Evolutionary conservation across 30 jellyfish, hydroid and myxozoan species (phyloP), one percentile per base, ranked within the genome.

Genomic region (Turritopsis rubra): DNA sequence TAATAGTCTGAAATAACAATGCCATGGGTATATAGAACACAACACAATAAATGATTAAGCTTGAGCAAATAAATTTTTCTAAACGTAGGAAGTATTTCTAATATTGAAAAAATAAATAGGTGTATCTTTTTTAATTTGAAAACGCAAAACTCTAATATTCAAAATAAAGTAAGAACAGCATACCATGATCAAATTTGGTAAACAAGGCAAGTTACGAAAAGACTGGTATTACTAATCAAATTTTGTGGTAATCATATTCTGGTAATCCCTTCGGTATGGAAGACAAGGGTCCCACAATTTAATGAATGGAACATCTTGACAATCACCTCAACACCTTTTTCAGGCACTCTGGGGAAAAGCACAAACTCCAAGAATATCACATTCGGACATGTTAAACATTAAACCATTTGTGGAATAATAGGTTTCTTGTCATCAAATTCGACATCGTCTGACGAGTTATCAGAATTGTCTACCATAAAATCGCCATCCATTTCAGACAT

Each of bases 361-460:
- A 5, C 60, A 41, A 41, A 41, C 60, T 41, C 60, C 13, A 41
- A 41, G 60, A 41, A 41, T 13, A 5, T 41, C 60, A 41, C 5
- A 41, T 41, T 41, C 60, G 9, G 13, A 41, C 13, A 41, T 13
- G 13, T 5, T 41, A 68, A 7, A 68, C 8, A 68, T 1, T 53
- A 80, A 18, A 80, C 87, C 54, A 80, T 80, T 30, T 80, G 65
- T 22, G 87, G 24, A 8, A 80, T 53, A 21, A 80, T 80, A 80
- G 87, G 87, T 80, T 80, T 68, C 77, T 23, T 68, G 52, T 65
- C 79, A 16, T 80, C 87, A 29, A 80, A 80, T 1, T 76, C 54
- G 8, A 80, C 89, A 75, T 90, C 90, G 53, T 81, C 96, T 17
- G 96, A 89, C 24, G 96, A 89, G 41, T 88, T 89, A 75, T 89